Conservation (phyloP, 1,140 invertebrate species). For the Ips nitidus region DNA sequence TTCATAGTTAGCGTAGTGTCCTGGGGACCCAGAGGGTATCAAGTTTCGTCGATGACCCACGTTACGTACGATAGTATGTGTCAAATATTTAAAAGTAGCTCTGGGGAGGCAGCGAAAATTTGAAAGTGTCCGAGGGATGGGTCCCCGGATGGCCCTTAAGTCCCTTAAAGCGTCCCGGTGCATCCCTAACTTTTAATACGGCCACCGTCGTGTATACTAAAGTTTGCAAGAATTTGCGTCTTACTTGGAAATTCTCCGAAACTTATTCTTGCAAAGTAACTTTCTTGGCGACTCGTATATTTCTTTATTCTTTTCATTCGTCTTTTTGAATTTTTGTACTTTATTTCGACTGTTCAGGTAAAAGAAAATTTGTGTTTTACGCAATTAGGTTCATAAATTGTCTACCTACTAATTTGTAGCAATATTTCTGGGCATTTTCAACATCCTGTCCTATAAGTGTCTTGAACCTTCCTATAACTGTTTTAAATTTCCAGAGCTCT, state of each 20-base stretch:
- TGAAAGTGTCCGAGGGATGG: slow-evolving; percentile 52
- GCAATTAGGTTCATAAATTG: too few relatives aligned
- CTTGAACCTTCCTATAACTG: too few relatives aligned
- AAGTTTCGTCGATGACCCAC: slow-evolving; percentile 51
- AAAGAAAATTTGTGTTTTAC: too few relatives aligned
- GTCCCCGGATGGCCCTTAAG: slow-evolving; percentile 49
- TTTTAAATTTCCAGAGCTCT: too few relatives aligned
- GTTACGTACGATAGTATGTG: slow-evolving; percentile 53
- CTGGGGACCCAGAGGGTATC: slow-evolving; percentile 40
- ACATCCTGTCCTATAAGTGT: too few relatives aligned
- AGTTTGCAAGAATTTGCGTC: slow-evolving; percentile 29
- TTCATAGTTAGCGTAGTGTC: slow-evolving; percentile 24
- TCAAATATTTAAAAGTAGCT: slow-evolving; percentile 55
- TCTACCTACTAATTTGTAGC: too few relatives aligned
- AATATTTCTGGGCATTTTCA: too few relatives aligned
- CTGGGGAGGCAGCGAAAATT: slow-evolving; percentile 51
- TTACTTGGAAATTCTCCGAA: slow-evolving; percentile 21
- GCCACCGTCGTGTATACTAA: slow-evolving; percentile 30
- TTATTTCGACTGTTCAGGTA: too few relatives aligned
- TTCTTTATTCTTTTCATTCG: slow-evolving; percentile 8
- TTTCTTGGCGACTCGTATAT: slow-evolving; percentile 18
- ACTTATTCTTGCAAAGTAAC: slow-evolving; percentile 28
- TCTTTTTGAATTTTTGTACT: background rate
- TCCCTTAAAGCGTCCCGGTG: slow-evolving; percentile 38
- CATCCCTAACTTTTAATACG: slow-evolving; percentile 39